A percentile compares a stretch with the other conserved stretches of the same genome.
phyloP scores from a whole-genome alignment of 2,888 invertebrate species.

The Chrysina gloriosa region DNA sequence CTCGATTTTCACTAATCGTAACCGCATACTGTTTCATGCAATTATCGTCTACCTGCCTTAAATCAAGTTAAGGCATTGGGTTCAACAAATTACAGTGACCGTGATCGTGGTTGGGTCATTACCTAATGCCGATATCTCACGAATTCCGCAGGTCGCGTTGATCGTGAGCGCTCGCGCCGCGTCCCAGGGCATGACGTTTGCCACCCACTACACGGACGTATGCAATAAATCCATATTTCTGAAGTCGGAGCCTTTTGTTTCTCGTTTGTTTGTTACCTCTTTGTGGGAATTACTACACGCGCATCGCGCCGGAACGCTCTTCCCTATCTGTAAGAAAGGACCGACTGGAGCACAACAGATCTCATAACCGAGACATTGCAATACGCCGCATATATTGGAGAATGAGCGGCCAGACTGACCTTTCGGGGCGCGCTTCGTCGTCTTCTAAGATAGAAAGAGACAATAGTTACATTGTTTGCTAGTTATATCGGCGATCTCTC shows the following conservation, averaged over 20 bases:
- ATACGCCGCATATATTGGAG: not conserved
- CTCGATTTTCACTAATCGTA: not conserved
- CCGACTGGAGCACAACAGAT: conserved; percentile 12
- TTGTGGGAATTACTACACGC: conserved; percentile 56
- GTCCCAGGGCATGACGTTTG: conserved; percentile 61
- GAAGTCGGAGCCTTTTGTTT: conserved; percentile 49
- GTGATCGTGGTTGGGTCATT: conserved; percentile 63
- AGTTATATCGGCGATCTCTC: conserved; percentile 49
- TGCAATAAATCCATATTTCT: conserved; percentile 63
- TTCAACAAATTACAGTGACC: conserved; percentile 62
- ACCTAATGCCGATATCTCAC: conserved; percentile 63
- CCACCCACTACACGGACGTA: conserved; percentile 62
- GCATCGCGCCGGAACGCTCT: conserved; percentile 46
- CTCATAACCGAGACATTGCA: conserved; percentile 22
- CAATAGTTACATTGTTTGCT: conserved; percentile 60
- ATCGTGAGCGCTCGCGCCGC: conserved; percentile 56
- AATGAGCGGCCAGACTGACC: conserved; percentile 25
- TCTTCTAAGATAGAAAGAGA: conserved; percentile 52
- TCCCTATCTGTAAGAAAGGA: not conserved
- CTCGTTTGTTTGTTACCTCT: conserved; percentile 46
- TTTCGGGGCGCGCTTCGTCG: conserved; percentile 42
- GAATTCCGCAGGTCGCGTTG: conserved; percentile 55
- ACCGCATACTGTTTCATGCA: conserved; percentile 48
- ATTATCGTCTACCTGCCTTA: conserved; percentile 57
- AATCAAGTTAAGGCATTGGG: conserved; percentile 55